These are phyloP conservation scores for Mesorhabditis spiculigera DNA, from an alignment of 2,888 invertebrate species.

Conservation along the genomic window DNA sequence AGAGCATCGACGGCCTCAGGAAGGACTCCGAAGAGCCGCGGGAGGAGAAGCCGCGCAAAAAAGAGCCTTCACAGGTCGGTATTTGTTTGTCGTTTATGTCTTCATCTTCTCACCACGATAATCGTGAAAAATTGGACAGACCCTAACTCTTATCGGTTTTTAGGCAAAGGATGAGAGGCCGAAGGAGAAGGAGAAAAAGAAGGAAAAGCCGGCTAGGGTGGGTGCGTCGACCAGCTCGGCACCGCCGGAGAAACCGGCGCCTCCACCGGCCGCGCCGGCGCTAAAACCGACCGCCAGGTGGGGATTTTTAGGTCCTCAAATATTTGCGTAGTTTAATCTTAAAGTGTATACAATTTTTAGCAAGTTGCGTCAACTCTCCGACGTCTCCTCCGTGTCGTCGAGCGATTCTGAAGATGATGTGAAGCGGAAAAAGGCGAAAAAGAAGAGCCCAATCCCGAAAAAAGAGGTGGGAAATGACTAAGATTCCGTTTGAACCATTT, in stretches of 20 bases:
- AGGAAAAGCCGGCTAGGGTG: background rate
- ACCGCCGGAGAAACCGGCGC: background rate
- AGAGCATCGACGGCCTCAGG: background rate
- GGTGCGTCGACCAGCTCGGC: background rate
- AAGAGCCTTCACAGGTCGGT: no score
- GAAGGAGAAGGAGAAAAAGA: slow-evolving; percentile 5
- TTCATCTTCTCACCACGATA: no score
- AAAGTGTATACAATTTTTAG: no score
- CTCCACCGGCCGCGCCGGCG: background rate
- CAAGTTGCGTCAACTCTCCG: slow-evolving; percentile 16
- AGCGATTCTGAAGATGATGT: slow-evolving; percentile 11
- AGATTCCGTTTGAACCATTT: no score
- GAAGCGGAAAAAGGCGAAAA: background rate
- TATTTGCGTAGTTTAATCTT: background rate
- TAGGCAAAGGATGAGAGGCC: background rate
- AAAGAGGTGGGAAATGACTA: background rate
- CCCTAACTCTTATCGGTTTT: no score
- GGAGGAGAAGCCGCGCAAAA: no score
- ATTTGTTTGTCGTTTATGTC: no score
- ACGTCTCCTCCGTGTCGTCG: slow-evolving; percentile 12
- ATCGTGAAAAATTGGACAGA: no score
- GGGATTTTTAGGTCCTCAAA: background rate
- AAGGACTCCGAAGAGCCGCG: no score
- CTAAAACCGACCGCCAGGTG: background rate
- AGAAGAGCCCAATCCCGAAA: background rate